Evolutionary conservation across 92 coral and sea anemone species (phyloP).

Genomic region (Galaxea fascicularis): DNA sequence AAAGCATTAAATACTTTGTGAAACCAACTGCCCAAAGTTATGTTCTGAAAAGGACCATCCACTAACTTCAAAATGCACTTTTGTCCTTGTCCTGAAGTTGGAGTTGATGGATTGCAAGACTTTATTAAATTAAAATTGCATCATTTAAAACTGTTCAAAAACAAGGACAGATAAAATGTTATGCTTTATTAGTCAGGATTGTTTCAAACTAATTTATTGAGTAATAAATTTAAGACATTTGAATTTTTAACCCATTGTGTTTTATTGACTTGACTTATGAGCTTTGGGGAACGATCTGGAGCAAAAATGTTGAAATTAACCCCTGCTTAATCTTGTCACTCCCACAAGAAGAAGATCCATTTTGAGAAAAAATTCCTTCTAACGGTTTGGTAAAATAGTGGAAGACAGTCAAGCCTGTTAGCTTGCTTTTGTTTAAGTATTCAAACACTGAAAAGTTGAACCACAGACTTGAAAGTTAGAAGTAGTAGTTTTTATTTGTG

Average conservation of each 20-base stretch:
- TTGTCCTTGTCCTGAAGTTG: neutral
- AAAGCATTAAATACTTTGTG: too few relatives aligned
- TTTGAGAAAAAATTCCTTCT: neutral
- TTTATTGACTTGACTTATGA: neutral
- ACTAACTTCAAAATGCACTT: neutral
- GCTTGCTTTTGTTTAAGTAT: too few relatives aligned
- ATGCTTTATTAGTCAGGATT: slow-evolving; percentile 17
- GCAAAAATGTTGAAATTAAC: neutral
- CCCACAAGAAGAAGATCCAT: neutral
- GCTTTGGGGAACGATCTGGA: neutral
- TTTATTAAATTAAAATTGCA: slow-evolving; percentile 3
- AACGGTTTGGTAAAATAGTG: neutral
- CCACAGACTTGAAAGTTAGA: too few relatives aligned
- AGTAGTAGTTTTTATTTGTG: too few relatives aligned
- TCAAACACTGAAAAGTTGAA: too few relatives aligned
- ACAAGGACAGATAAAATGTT: slow-evolving; percentile 44
- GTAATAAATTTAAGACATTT: slow-evolving; percentile 37
- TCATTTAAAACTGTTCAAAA: slow-evolving; percentile 18
- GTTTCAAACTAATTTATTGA: slow-evolving; percentile 59
- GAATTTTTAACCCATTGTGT: slow-evolving; percentile 17
- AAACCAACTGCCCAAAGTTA: too few relatives aligned
- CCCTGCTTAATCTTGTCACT: neutral
- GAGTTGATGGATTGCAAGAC: slow-evolving; percentile 40
- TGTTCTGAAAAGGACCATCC: too few relatives aligned
- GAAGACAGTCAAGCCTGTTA: neutral